Conservation (phyloP, 2,113 vertebrate genomes). For the Poicephalus gulielmi region DNA sequence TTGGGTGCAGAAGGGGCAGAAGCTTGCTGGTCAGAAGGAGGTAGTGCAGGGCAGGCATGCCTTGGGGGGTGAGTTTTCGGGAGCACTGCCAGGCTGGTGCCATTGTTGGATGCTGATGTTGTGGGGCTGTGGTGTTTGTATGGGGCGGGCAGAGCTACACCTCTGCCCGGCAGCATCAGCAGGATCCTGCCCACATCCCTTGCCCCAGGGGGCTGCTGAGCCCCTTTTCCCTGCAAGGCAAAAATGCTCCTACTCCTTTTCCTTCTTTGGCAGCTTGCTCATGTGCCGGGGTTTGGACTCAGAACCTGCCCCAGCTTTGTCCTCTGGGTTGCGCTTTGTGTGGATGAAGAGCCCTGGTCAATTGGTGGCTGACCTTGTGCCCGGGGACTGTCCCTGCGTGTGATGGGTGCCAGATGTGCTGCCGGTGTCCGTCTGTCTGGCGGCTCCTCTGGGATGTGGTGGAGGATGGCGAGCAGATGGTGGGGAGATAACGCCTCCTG, state of each 20-base stretch:
- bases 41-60: neutral
- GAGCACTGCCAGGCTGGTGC: neutral
- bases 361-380: rapidly evolving
- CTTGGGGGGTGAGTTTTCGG: rapidly evolving
- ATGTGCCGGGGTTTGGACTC: rapidly evolving
- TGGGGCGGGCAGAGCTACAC: neutral
- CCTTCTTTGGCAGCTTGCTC: neutral
- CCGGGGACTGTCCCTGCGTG: rapidly evolving
- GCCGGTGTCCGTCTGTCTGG: neutral
- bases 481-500: slow-evolving; percentile 25
- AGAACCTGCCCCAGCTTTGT: neutral
- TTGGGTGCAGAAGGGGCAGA: neutral
- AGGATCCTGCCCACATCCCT: too few relatives aligned
- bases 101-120: neutral
- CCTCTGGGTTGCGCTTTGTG: rapidly evolving
- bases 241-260: neutral
- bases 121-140: rapidly evolving
- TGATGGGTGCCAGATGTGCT: neutral
- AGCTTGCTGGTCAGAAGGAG: rapidly evolving
- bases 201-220: neutral
- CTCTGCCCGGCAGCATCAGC: rapidly evolving
- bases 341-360: rapidly evolving
- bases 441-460: neutral
- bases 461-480: slow-evolving; percentile 52
- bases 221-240: too few relatives aligned